Evolutionary conservation across 2,113 vertebrate species (phyloP).

Genomic region (Cettia cetti): DNA sequence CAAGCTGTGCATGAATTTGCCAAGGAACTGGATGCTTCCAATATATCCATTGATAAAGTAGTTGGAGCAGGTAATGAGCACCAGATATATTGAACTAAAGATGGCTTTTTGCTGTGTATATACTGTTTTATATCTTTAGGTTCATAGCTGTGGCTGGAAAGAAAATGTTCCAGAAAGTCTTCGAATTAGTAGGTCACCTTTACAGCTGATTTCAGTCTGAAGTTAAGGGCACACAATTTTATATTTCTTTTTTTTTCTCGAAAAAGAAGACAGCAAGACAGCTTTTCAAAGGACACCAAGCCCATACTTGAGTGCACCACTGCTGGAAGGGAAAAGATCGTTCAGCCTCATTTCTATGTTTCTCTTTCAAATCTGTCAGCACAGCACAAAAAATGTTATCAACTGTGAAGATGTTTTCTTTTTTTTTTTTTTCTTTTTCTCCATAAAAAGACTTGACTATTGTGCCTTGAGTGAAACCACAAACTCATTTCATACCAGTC

Average conservation of each 20-base stretch:
- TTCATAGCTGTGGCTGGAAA: background rate
- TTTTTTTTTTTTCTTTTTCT: background rate
- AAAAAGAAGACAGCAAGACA: background rate
- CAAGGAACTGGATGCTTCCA: conserved; percentile 92
- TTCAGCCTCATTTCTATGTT: background rate
- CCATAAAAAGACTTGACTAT: background rate
- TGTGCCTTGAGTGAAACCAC: background rate
- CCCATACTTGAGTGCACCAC: background rate
- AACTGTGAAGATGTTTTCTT: background rate
- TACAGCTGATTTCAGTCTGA: background rate
- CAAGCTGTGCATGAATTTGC: conserved; percentile 97
- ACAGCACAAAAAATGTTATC: background rate
- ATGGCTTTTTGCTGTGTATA: background rate
- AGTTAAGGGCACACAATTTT: background rate
- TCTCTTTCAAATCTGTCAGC: background rate
- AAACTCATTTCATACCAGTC: conserved; percentile 27
- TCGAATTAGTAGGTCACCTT: background rate
- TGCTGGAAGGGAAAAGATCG: background rate
- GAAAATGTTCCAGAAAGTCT: background rate
- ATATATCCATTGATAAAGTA: conserved; percentile 95
- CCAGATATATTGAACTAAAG: background rate
- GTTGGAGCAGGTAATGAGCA: conserved; percentile 89
- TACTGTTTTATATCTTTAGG: background rate
- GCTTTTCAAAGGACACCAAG: background rate
- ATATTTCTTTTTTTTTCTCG: background rate